Evolutionary conservation across 2,797 vertebrate species (phyloP), one percentile per base, ranked within the genome.

Genomic region (Tokudaia tokunoshimensis): DNA sequence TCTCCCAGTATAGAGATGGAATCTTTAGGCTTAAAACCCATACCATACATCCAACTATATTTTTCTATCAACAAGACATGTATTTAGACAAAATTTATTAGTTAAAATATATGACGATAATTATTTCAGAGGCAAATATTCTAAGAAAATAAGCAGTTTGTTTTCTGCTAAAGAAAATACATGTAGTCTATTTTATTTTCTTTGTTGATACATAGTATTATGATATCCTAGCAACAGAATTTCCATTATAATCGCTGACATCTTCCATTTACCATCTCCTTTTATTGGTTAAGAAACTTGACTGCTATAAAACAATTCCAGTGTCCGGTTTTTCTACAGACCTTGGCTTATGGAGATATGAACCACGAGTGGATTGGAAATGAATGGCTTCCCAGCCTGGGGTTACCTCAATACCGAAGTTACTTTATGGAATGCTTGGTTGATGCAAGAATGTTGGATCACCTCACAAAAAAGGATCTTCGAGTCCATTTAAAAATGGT

Each of bases 341-440:
- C 99, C 20, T 98, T 99, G 94, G 99, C 99, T 44, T 99, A 99
- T 29, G 99, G 99, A 34, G 99, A 99, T 97, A 99, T 99, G 99
- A 99, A 99, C 98, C 99, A 99, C 0, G 99, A 99, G 97, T 99
- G 99, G 99, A 99, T 99, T 91, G 99, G 99, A 91, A 99, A 99
- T 15, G 99, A 99, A 98, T 99, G 99, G 99, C 99, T 99, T 96
- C 99, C 99, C 98, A 99, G 99, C 98, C 98, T 99, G 91, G 99
- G 99, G 82, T 99, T 99, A 98, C 99, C 99, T 98, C 99, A 99
- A 96, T 99, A 99, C 98, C 99, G 99, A 99, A 99, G 99, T 98
- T 99, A 99, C 98, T 99, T 99, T 97, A 99, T 99, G 99, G 99
- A 99, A 98, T 99, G 99, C 98, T 99, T 99, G 98, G 99, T 99